phyloP scores from a whole-genome alignment of 2,797 vertebrate species.

The Neoniphon sammara region DNA sequence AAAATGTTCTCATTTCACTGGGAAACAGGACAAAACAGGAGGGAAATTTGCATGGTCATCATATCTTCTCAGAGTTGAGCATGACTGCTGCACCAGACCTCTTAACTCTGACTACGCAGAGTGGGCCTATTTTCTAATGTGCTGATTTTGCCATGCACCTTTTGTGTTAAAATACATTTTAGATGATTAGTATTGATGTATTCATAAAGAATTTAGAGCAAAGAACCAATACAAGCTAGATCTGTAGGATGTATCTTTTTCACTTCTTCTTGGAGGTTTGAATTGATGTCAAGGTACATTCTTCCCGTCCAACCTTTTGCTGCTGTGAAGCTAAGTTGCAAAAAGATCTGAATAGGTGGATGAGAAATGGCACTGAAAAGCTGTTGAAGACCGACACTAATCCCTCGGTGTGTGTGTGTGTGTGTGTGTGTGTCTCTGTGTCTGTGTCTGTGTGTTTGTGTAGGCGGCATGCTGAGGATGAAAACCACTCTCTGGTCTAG shows the following conservation, averaged over 20 bases:
- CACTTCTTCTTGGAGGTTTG: neutral
- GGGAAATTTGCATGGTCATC: conserved; percentile 49
- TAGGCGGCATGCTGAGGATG: neutral
- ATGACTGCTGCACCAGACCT: neutral
- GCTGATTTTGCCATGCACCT: neutral
- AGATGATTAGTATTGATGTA: neutral
- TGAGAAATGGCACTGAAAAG: neutral
- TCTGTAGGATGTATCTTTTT: neutral
- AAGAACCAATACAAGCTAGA: neutral
- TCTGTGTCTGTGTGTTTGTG: too few species aligned
- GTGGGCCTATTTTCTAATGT: neutral
- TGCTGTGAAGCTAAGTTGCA: neutral
- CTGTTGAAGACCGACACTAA: neutral
- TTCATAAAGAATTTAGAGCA: neutral
- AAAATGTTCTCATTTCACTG: conserved; percentile 1
- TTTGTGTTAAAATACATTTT: neutral
- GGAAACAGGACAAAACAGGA: conserved; percentile 34
- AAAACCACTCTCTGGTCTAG: conserved; percentile 3
- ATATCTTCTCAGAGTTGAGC: conserved; percentile 32
- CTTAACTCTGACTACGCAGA: neutral
- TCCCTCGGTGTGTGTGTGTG: neutral
- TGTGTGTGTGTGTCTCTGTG: too few species aligned
- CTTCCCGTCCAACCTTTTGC: neutral
- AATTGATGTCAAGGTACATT: neutral
- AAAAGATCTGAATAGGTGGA: neutral